Evolutionary conservation across 2,113 vertebrate species (phyloP).

Genomic region (Myotis lucifugus): DNA sequence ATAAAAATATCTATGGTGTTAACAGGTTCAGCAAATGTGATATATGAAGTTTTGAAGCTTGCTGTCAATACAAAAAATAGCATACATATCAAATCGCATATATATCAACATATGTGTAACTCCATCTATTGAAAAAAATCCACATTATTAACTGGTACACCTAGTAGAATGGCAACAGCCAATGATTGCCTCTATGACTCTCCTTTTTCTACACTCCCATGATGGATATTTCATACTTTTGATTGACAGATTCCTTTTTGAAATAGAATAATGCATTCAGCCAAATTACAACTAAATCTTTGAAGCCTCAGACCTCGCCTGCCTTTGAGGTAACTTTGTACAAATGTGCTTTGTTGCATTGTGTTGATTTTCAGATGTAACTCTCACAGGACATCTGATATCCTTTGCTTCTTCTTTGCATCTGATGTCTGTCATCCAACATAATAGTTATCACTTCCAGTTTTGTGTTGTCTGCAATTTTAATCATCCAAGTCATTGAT

Average conservation of each 20-base stretch:
- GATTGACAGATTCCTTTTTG: neutral
- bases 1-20: too few relatives aligned
- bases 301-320: neutral
- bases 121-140: too few relatives aligned
- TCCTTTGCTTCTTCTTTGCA: conserved; percentile 53
- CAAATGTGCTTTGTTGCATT: conserved; percentile 14
- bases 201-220: neutral
- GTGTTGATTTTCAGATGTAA: conserved; percentile 35
- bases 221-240: neutral
- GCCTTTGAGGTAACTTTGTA: conserved; percentile 40
- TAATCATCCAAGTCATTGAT: conserved; percentile 66
- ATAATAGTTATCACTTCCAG: conserved; percentile 60
- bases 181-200: neutral
- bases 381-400: conserved; percentile 29
- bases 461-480: conserved; percentile 48
- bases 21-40: too few relatives aligned
- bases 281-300: neutral
- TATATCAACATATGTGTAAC: too few relatives aligned
- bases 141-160: too few relatives aligned
- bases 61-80: too few relatives aligned
- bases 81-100: too few relatives aligned
- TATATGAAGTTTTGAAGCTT: too few relatives aligned
- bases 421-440: conserved; percentile 40
- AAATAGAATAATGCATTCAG: neutral
- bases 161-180: neutral